Base-by-base conservation (phyloP, 35 echinoderm and acorn worm genomes). In the Apostichopus japonicus region DNA sequence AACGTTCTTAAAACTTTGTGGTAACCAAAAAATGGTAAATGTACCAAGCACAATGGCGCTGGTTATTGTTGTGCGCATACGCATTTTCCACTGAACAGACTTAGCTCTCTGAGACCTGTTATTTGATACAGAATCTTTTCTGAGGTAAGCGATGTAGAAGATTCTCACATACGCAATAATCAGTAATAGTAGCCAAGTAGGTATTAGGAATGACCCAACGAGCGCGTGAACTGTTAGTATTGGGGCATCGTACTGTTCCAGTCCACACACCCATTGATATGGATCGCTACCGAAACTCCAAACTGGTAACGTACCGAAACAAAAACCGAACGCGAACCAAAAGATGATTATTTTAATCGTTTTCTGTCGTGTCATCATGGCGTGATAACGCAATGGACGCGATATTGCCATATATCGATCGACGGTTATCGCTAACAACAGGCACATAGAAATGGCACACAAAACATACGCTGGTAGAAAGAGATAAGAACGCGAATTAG, bases 351-450 rank as follows among this genome's bases (percentile, higher is more conserved):
- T n/a, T n/a, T n/a, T n/a, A n/a, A n/a, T n/a, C n/a, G n/a, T n/a
- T n/a, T n/a, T n/a, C n/a, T n/a, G n/a, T n/a, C n/a, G n/a, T n/a
- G 72, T 90, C 88, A 90, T 90, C 0, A 76, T 76, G 72, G 13
- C 62, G n/a, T 14, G 15, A 77, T 90, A 90, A 6, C 76, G 71
- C 8, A 91, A 53, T n/a, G 89, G 72, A 56, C 89, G 15, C 16
- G 89, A 78, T 91, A 91, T 44, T 4, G 89, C 89, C 5, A 91
- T 78, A 15, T 78, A 91, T 10, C 89, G 89, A 56, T 91, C 89
- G 27, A 77, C 13, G 0, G 76, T 91, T 23, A 91, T 21, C 4
- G 72, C 89, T 4, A 91, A 33, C 23, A 91, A 44, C 25, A 25
- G 25, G 25, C 72, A 4, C 17, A 54, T 54, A 1, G 89, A 91